Base-by-base conservation (phyloP, 2,113 vertebrate species). In the Pangasianodon hypophthalmus region DNA sequence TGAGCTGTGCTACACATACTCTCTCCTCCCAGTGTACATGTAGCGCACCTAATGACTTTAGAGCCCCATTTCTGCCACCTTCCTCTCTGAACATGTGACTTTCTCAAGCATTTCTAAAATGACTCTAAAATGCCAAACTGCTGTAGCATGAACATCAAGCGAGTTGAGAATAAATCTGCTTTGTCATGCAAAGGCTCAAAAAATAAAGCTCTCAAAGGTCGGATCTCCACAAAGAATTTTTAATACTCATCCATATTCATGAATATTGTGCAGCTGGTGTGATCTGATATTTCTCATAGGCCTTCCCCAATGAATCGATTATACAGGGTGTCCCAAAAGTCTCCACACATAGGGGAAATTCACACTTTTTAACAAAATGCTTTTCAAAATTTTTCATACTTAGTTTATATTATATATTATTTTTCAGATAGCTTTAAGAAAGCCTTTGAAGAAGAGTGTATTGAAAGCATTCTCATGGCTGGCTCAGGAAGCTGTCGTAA, bases 211-310 rank as follows among this genome's bases (percentile, higher is more conserved):
- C 93, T 93, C 14, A 37, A 93, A 94, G 94, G 94, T 92, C 91
- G 92, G 93, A 93, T 94, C 94, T 93, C 92, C 46, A 62, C 90
- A 90, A 87, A 87, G 91, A 93, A 93, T 87, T 93, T 93, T 93
- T 93, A 95, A 95, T 94, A 91, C 93, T 95, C 94, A 95, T 95
- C 90, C 93, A 95, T 95, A 94, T 96, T 95, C 94, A 95, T 94
- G 92, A 92, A 94, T 93, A 90, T 89, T 92, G 91, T 89, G 93
- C 85, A 95, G 93, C 92, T 92, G 91, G 93, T 85, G 92, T 95
- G 92, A 95, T 94, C 94, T 94, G 93, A 85, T 54, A 54, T 83
- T 91, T 62, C 93, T 95, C 92, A 7, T 90, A 92, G 85, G 69
- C 80, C 37, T 37, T 37, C 37, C 37, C 87, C n/a, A 62, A n/a